Percentiles rank a stretch among this genome's conserved stretches.
These are phyloP conservation scores for Scomber scombrus DNA, from an alignment of 2,113 vertebrate species.

Conservation along the genomic window DNA sequence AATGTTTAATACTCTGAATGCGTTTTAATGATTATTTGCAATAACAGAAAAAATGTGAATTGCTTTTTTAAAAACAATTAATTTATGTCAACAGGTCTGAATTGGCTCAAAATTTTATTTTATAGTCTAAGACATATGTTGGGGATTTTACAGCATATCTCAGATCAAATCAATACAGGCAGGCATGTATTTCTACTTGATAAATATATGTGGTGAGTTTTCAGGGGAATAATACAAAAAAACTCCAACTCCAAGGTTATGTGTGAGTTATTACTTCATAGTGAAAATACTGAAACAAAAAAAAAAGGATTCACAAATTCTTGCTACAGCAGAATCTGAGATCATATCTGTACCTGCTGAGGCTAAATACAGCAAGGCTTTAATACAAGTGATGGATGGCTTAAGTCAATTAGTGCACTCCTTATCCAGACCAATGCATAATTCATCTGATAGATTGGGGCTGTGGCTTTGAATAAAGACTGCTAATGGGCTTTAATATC, in stretches of 20 bases:
- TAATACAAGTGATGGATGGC: slow-evolving; percentile 76
- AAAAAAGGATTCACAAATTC: not conserved
- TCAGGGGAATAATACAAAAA: not conserved
- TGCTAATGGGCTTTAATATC: slow-evolving; percentile 79
- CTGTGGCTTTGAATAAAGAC: slow-evolving; percentile 80
- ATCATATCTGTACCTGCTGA: slow-evolving; percentile 58
- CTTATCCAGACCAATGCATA: slow-evolving; percentile 83
- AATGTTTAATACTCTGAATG: slow-evolving; percentile 11
- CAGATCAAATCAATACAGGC: not conserved
- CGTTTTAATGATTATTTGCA: not conserved
- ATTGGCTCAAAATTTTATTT: not conserved
- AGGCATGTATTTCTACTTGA: slow-evolving; percentile 9
- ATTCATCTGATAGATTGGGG: slow-evolving; percentile 81
- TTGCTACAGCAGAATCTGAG: slow-evolving; percentile 17
- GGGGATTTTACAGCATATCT: not conserved
- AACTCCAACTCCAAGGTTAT: not conserved
- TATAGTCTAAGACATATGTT: not conserved
- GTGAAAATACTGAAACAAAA: not conserved
- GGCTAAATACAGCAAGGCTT: slow-evolving; percentile 60
- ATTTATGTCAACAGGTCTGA: not conserved
- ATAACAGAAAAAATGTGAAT: not conserved
- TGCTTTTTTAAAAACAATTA: too few species aligned
- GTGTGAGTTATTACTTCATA: not conserved
- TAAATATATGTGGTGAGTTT: slow-evolving; percentile 3
- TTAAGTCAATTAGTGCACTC: slow-evolving; percentile 73